Percentiles rank a stretch among this genome's conserved stretches.
These are phyloP conservation scores for Sebastes steindachneri DNA, from an alignment of 2,797 vertebrate genomes.

Conservation along the genomic window DNA sequence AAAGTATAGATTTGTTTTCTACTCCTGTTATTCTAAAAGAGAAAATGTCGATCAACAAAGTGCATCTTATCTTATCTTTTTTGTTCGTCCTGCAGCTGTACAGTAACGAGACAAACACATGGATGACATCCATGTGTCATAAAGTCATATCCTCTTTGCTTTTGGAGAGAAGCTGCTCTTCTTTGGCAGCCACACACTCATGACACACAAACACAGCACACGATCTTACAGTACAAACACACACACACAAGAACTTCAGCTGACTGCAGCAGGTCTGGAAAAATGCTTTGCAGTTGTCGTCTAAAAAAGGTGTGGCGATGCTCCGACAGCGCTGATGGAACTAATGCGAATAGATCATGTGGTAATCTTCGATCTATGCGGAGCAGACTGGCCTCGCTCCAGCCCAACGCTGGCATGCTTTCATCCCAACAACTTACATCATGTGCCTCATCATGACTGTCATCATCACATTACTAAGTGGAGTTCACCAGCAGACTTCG, in stretches of 20 bases:
- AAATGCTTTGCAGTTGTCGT: slow-evolving; percentile 55
- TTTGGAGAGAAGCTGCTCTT: background rate
- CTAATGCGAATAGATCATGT: slow-evolving; percentile 30
- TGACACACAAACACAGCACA: background rate
- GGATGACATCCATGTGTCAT: background rate
- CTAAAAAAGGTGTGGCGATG: slow-evolving; percentile 40
- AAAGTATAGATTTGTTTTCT: background rate
- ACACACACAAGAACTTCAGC: slow-evolving; percentile 18
- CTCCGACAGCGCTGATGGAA: slow-evolving; percentile 40
- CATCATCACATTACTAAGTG: slow-evolving; percentile 51
- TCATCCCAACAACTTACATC: slow-evolving; percentile 38
- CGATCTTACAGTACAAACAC: background rate
- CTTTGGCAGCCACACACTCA: slow-evolving; percentile 1
- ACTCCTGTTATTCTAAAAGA: background rate
- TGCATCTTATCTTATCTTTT: background rate
- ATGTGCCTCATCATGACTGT: slow-evolving; percentile 39
- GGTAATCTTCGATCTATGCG: slow-evolving; percentile 38
- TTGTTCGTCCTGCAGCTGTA: background rate
- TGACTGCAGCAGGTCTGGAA: slow-evolving; percentile 39
- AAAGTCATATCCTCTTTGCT: background rate
- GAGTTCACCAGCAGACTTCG: slow-evolving; percentile 3
- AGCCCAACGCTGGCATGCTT: slow-evolving; percentile 23
- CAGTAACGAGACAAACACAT: background rate
- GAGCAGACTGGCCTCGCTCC: slow-evolving; percentile 37
- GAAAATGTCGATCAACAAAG: background rate